These are phyloP conservation scores for Pangasius macronema DNA, from an alignment of 2,797 vertebrate species.

Conservation along the genomic window DNA sequence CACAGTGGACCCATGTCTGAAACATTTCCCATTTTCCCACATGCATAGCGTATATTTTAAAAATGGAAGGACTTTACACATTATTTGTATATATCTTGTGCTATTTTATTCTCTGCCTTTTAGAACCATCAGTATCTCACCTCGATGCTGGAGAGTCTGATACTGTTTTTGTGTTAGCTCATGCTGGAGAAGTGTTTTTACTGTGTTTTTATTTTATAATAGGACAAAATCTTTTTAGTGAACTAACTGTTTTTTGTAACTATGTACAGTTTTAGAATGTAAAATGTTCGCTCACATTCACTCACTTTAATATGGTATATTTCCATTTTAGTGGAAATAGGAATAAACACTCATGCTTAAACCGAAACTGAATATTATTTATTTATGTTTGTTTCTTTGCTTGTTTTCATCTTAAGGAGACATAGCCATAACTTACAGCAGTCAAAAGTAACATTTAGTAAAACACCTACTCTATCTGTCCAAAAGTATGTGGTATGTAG, in stretches of 20 bases:
- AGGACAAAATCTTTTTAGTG: conserved; percentile 15
- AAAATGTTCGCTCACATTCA: not conserved
- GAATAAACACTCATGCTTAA: conserved; percentile 33
- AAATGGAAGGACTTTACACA: not conserved
- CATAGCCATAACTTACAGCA: not conserved
- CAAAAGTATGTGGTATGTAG: not conserved
- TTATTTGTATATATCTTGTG: conserved; percentile 16
- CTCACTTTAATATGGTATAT: not conserved
- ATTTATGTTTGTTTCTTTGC: not conserved
- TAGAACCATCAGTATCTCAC: not conserved
- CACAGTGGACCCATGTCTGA: not conserved
- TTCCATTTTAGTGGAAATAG: conserved; percentile 9
- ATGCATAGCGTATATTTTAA: conserved; percentile 3
- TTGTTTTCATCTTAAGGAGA: not conserved
- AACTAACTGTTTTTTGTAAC: conserved; percentile 12
- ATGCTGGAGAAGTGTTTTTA: not conserved
- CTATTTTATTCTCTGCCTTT: conserved; percentile 10
- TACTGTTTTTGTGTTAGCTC: not conserved
- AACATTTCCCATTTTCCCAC: conserved; percentile 1
- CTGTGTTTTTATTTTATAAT: not conserved
- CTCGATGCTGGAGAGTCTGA: not conserved
- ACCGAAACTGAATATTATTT: not conserved
- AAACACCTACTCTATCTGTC: not conserved
- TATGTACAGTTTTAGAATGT: conserved; percentile 40
- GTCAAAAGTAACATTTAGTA: not conserved